Percentiles rank a stretch among this genome's conserved stretches.
Conservation (phyloP, 2,888 invertebrate species). For the Strigamia maritima region DNA sequence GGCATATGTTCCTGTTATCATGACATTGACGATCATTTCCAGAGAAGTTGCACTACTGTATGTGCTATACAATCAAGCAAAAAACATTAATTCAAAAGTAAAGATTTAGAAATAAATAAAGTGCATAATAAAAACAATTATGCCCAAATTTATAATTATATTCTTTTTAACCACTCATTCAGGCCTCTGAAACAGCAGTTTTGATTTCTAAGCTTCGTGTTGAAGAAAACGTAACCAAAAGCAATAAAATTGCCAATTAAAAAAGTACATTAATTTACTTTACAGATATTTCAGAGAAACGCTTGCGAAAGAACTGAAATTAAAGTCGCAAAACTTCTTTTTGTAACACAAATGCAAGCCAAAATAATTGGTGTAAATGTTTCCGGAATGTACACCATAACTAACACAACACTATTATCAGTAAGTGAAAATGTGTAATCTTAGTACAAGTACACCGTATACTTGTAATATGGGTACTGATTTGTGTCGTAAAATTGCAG, state of each 20-base stretch:
- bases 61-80: neutral
- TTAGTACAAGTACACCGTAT: no score
- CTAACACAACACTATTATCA: neutral
- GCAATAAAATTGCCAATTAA: neutral
- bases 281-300: neutral
- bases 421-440: neutral
- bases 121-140: no score
- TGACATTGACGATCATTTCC: neutral
- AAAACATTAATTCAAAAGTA: neutral
- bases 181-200: neutral
- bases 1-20: neutral
- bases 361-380: neutral
- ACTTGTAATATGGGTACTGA: no score
- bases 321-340: neutral
- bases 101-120: neutral
- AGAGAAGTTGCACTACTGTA: neutral
- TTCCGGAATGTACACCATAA: neutral
- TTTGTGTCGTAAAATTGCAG: no score
- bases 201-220: neutral
- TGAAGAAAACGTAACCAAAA: neutral
- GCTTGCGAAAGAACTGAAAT: neutral
- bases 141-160: no score
- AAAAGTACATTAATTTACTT: neutral
- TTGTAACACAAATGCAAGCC: neutral
- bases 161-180: neutral